These are phyloP conservation scores for Melanostigma gelatinosum DNA, from an alignment of 2,113 vertebrate species.

Conservation along the genomic window DNA sequence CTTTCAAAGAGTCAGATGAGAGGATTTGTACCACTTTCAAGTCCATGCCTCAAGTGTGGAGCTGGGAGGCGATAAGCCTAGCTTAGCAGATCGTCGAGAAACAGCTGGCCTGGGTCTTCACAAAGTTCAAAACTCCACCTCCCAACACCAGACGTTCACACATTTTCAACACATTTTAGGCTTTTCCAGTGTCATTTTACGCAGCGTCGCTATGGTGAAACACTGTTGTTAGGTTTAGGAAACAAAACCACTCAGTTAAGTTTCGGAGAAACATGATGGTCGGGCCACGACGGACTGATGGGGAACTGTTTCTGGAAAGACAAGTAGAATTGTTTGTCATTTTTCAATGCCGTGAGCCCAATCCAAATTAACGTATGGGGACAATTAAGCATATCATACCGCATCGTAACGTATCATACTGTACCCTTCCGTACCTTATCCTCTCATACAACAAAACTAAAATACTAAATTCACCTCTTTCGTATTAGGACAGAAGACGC, in stretches of 20 bases:
- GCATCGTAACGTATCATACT: too few species aligned
- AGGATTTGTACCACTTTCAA: background rate
- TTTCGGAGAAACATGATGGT: too few species aligned
- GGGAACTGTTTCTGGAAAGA: background rate
- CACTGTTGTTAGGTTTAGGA: too few species aligned
- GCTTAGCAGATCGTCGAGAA: constrained; percentile 3
- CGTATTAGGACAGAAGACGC: background rate
- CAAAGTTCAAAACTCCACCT: background rate
- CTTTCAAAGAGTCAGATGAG: background rate
- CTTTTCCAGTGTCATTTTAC: background rate
- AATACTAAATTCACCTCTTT: background rate
- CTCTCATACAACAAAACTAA: background rate
- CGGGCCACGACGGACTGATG: background rate
- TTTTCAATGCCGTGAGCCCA: background rate
- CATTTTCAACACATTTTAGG: background rate
- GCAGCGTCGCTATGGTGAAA: background rate
- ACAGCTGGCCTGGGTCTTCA: background rate
- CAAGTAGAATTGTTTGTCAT: background rate
- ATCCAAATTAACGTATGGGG: too few species aligned
- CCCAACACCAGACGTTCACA: background rate
- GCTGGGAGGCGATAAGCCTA: background rate
- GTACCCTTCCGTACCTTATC: too few species aligned
- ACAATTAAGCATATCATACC: too few species aligned
- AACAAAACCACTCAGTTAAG: too few species aligned
- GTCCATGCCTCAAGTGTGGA: background rate